Evolutionary conservation across 2,113 vertebrate genomes (phyloP), one percentile per base, ranked within the genome.

Genomic region (Neotragus pygmaeus): DNA sequence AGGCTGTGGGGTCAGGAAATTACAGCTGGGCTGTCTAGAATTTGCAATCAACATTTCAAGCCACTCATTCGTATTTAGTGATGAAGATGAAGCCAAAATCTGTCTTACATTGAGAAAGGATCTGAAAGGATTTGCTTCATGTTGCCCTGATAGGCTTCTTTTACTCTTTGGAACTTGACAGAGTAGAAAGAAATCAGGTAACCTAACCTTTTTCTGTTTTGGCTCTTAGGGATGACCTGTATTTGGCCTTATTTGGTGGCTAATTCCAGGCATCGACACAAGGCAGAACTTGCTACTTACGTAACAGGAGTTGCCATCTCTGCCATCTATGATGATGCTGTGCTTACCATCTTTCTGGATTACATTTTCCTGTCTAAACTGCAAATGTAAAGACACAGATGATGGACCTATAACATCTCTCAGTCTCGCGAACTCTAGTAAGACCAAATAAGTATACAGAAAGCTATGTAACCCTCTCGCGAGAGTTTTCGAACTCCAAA

Each of bases 41-140:
- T 94, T 86, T 62, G 47, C 78, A 89, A 77, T 43, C 25, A 81
- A 51, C 33, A 66, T 82, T 78, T 83, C 47, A 75, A 84, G 12
- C 51, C 39, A 85, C 5, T 57, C 47, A 33, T 53, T 89, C 51
- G 25, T 43, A 83, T 39, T 73, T 39, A 88, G 21, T 9, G 21
- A 33, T 53, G 16, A 17, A 53, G 45, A 78, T 60, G 55, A 51
- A 91, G 43, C 36, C 30, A 70, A 90, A 53, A 51, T 81, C 23
- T 77, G 51, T 28, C 23, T 84, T 58, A 64, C 16, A 1, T 1
- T 60, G 73, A 84, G 30, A 91, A 73, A 33, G 60, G 8, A 25
- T 47, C 25, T 39, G 33, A 75, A 53, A 89, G 33, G 57, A 58
- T 47, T 90, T 25, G 55, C 33, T 88, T 70, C 70, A 43, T 3